A percentile compares a stretch with the other conserved stretches of the same genome.
Conservation (phyloP, 2,888 invertebrate genomes). For the Campoletis raptor region DNA sequence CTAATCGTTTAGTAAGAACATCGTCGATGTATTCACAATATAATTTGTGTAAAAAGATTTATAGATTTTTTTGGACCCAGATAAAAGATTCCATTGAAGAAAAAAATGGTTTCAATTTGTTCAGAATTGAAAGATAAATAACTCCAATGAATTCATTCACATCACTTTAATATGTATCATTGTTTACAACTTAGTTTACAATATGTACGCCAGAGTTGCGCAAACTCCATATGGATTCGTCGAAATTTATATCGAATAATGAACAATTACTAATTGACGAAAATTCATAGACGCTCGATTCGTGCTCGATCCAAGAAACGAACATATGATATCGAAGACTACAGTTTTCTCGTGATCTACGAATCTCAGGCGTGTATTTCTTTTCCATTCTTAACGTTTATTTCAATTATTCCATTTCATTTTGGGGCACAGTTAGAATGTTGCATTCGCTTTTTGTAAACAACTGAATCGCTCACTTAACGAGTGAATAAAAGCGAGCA, state of each 20-base stretch:
- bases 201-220: slow-evolving; percentile 51
- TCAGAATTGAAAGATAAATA: background rate
- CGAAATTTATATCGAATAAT: slow-evolving; percentile 39
- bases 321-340: slow-evolving; percentile 56
- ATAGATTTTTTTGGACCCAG: too few relatives aligned
- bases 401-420: slow-evolving; percentile 18
- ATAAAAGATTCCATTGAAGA: too few relatives aligned
- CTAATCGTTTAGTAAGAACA: background rate
- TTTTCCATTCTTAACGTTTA: background rate
- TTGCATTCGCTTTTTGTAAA: slow-evolving; percentile 11
- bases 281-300: slow-evolving; percentile 32
- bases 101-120: background rate
- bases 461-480: slow-evolving; percentile 24
- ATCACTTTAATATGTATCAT: slow-evolving; percentile 62
- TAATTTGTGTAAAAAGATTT: background rate
- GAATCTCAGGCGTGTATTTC: slow-evolving; percentile 10
- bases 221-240: slow-evolving; percentile 43
- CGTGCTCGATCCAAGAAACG: slow-evolving; percentile 6
- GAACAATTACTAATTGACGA: slow-evolving; percentile 38
- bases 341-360: slow-evolving; percentile 45
- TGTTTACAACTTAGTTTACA: slow-evolving; percentile 66
- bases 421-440: slow-evolving; percentile 19
- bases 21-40: background rate
- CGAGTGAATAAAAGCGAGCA: slow-evolving; percentile 40
- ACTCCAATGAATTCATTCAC: slow-evolving; percentile 36